These are phyloP conservation scores for Spea hammondii DNA, from an alignment of 2,797 vertebrate species.

Conservation along the genomic window DNA sequence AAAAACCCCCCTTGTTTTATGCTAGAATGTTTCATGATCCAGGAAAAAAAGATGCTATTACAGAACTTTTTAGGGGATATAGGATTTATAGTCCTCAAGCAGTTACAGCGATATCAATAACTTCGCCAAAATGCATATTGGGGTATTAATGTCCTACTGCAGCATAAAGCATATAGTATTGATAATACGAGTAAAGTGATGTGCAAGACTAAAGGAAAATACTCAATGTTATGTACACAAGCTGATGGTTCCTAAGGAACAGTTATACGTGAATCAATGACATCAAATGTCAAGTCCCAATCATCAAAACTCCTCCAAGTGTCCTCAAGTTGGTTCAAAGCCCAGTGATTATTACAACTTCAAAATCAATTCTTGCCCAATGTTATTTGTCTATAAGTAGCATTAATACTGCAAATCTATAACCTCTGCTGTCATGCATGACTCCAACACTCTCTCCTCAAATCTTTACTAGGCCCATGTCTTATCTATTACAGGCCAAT, in stretches of 20 bases:
- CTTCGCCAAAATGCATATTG: too few species aligned
- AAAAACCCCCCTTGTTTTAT: too few species aligned
- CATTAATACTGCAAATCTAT: constrained; percentile 83
- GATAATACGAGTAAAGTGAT: constrained; percentile 76
- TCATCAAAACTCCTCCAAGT: constrained; percentile 59
- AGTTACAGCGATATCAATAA: too few species aligned
- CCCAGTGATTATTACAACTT: constrained; percentile 58
- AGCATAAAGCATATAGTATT: constrained; percentile 14
- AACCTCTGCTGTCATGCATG: constrained; percentile 75
- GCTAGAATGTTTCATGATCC: too few species aligned
- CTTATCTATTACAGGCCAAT: constrained; percentile 99
- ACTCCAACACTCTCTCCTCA: constrained; percentile 79
- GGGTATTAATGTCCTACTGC: neutral
- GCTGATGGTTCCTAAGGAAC: constrained; percentile 80
- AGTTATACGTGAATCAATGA: constrained; percentile 91
- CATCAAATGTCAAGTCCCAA: constrained; percentile 55
- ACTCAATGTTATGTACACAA: constrained; percentile 74
- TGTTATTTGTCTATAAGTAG: constrained; percentile 87
- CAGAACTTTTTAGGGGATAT: too few species aligned
- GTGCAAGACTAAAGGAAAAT: constrained; percentile 94
- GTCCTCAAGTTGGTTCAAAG: constrained; percentile 60
- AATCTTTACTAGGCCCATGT: constrained; percentile 84
- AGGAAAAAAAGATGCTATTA: too few species aligned
- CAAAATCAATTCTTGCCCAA: constrained; percentile 59
- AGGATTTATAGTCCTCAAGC: too few species aligned